phyloP scores from a whole-genome alignment of 2,797 vertebrate genomes.

The Syngnathus acus region DNA sequence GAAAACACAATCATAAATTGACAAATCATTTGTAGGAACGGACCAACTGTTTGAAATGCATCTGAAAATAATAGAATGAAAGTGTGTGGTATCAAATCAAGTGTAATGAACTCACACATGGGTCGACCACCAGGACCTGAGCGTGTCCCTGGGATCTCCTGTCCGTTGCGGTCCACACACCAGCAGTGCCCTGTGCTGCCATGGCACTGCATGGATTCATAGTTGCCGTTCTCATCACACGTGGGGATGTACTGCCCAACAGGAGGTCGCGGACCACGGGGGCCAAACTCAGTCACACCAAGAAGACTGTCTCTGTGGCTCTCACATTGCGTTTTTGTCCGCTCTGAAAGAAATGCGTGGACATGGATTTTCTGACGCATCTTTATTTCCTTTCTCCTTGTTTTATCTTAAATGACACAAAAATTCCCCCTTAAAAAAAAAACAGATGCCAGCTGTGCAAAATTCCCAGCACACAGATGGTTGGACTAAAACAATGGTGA shows the following conservation, averaged over 20 bases:
- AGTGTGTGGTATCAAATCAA: background rate
- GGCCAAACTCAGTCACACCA: slow-evolving; percentile 22
- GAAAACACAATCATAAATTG: background rate
- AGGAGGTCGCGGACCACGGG: slow-evolving; percentile 53
- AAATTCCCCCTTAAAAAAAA: slow-evolving; percentile 22
- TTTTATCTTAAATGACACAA: slow-evolving; percentile 8
- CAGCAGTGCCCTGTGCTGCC: slow-evolving; percentile 79
- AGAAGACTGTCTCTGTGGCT: slow-evolving; percentile 72
- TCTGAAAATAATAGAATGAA: background rate
- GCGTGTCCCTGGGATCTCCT: slow-evolving; percentile 80
- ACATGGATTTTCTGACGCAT: slow-evolving; percentile 1
- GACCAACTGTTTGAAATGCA: background rate
- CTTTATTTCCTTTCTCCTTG: background rate
- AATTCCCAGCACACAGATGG: slow-evolving; percentile 11
- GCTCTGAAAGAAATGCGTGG: slow-evolving; percentile 46
- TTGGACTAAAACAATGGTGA: slow-evolving; percentile 20
- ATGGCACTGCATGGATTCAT: slow-evolving; percentile 82
- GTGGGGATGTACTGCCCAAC: slow-evolving; percentile 74
- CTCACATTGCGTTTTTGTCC: slow-evolving; percentile 79
- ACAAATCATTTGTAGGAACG: background rate
- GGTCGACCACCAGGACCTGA: slow-evolving; percentile 70
- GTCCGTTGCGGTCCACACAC: slow-evolving; percentile 84
- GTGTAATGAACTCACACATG: slow-evolving; percentile 77
- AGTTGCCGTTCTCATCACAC: slow-evolving; percentile 81
- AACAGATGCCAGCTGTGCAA: slow-evolving; percentile 44